Evolutionary conservation across 2,888 invertebrate genomes (phyloP).

Genomic region (Plebejus anna): DNA sequence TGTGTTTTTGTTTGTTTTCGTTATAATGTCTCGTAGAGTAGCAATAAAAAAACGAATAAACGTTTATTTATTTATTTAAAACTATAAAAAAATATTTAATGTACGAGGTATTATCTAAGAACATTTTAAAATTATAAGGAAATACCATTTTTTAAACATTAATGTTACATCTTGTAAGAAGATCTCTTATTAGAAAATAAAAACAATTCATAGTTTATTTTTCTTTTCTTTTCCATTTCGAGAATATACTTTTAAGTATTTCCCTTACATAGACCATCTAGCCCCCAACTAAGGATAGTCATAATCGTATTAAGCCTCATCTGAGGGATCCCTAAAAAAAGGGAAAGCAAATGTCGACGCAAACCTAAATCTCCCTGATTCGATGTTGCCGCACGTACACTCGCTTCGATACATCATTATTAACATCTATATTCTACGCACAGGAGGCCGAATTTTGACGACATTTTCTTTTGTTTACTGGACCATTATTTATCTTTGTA

Average conservation of each 20-base stretch:
- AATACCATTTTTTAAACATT: too few relatives aligned
- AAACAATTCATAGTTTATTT: too few relatives aligned
- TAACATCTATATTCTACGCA: conserved; percentile 49
- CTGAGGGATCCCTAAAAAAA: conserved; percentile 34
- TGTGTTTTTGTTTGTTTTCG: too few relatives aligned
- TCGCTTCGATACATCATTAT: conserved; percentile 58
- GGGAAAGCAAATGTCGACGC: conserved; percentile 48
- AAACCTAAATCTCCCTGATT: conserved; percentile 58
- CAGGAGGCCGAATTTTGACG: conserved; percentile 47
- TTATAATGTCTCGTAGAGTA: too few relatives aligned
- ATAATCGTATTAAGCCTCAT: neutral
- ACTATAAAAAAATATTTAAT: too few relatives aligned
- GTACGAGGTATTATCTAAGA: too few relatives aligned
- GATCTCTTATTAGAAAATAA: too few relatives aligned
- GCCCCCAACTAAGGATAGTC: neutral
- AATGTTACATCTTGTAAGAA: too few relatives aligned
- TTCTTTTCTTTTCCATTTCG: too few relatives aligned
- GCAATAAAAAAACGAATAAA: too few relatives aligned
- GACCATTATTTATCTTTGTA: conserved; percentile 38
- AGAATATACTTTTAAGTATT: neutral
- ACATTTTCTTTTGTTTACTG: conserved; percentile 49
- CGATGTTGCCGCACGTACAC: conserved; percentile 58
- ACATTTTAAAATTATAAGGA: too few relatives aligned
- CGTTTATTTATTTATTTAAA: too few relatives aligned
- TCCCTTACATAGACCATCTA: neutral